Evolutionary conservation across 2,888 invertebrate genomes (phyloP).

Genomic region (Chymomyza procnemis): DNA sequence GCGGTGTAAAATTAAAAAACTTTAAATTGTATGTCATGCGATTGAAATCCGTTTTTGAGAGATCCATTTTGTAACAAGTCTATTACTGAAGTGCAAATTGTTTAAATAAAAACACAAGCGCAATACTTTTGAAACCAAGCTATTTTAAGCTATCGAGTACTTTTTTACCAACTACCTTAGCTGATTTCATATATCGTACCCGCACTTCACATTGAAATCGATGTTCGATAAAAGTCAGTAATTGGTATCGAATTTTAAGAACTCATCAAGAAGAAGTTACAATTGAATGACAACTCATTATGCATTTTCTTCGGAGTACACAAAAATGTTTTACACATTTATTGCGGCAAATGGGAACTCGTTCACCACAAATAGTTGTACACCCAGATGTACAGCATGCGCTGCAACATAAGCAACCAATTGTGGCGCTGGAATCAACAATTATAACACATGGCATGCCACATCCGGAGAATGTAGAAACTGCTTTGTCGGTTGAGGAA

Average conservation of each 20-base stretch:
- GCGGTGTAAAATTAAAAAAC: conserved; percentile 51
- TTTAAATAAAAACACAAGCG: not conserved
- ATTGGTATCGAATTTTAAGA: not conserved
- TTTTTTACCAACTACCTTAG: not conserved
- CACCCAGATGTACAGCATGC: conserved; percentile 84
- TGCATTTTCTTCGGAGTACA: not conserved
- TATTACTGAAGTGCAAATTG: not conserved
- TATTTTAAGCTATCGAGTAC: not conserved
- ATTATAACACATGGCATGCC: conserved; percentile 99
- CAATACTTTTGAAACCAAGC: not conserved
- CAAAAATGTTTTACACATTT: not conserved
- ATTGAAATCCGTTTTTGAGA: conserved; percentile 44
- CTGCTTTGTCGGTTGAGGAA: conserved; percentile 87
- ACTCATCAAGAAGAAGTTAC: not conserved
- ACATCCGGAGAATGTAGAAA: conserved; percentile 92
- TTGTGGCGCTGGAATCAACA: conserved; percentile 97
- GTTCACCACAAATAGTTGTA: conserved; percentile 75
- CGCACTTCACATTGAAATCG: too few species aligned
- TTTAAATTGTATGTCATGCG: conserved; percentile 39
- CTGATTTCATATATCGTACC: not conserved
- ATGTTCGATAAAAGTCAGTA: not conserved
- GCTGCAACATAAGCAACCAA: conserved; percentile 82
- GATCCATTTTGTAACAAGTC: not conserved
- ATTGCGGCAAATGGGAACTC: not conserved
- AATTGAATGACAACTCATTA: not conserved